These are phyloP conservation scores for Pseudomyrmex pallidus DNA, from an alignment of 1,140 invertebrate genomes.

Conservation along the genomic window DNA sequence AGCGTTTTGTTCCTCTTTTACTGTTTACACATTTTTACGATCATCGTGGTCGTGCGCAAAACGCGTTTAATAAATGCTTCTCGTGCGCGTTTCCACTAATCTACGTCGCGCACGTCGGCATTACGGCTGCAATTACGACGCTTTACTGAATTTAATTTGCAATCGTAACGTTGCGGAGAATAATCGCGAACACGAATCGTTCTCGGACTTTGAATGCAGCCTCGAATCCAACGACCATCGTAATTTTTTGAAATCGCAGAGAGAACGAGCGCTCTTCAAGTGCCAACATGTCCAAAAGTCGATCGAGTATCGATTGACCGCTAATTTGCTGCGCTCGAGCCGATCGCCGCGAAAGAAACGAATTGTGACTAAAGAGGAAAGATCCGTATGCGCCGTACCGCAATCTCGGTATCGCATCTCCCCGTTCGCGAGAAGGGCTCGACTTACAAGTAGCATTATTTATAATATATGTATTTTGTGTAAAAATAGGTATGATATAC, in stretches of 20 bases:
- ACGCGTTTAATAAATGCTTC: slow-evolving; percentile 29
- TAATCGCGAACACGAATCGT: not conserved
- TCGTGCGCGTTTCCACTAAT: slow-evolving; percentile 14
- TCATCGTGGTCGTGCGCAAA: not conserved
- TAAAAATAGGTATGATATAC: slow-evolving; percentile 83
- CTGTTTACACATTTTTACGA: slow-evolving; percentile 14
- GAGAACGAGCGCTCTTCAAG: not conserved
- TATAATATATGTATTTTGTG: slow-evolving; percentile 79
- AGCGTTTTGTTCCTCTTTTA: not conserved
- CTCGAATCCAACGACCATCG: not conserved
- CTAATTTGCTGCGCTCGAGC: slow-evolving; percentile 62
- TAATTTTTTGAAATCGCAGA: not conserved
- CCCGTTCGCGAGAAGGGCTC: not conserved
- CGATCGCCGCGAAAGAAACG: slow-evolving; percentile 61
- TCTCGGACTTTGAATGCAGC: not conserved
- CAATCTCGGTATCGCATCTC: too few species aligned
- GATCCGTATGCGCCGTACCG: slow-evolving; percentile 57
- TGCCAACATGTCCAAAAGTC: not conserved
- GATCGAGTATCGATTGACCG: not conserved
- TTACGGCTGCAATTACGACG: slow-evolving; percentile 44
- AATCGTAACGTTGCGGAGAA: slow-evolving; percentile 3
- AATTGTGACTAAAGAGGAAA: slow-evolving; percentile 58
- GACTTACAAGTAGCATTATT: slow-evolving; percentile 73
- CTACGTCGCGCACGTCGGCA: slow-evolving; percentile 14
- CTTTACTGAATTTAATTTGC: slow-evolving; percentile 1